Percentiles rank a stretch among this genome's conserved stretches.
Evolutionary conservation across 1,140 invertebrate species (phyloP).

Genomic region (Panagrolaimus sp.): DNA sequence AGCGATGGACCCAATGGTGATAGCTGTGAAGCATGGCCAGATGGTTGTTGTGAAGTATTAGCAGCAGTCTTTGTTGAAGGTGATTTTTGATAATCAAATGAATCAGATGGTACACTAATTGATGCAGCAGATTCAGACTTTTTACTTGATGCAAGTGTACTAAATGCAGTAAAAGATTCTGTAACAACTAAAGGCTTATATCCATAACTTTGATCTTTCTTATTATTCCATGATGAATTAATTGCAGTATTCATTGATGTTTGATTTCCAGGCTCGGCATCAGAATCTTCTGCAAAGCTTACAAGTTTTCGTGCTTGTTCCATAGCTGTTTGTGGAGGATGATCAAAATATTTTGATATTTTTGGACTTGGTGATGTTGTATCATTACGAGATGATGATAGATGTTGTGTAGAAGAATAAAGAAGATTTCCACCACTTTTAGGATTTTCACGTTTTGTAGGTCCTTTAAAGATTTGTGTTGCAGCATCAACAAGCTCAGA

Average conservation of each 20-base stretch:
- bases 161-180: not conserved
- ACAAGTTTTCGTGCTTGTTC: too few species aligned
- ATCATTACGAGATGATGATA: too few species aligned
- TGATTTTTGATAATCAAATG: not conserved
- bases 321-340: too few species aligned
- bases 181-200: not conserved
- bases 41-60: not conserved
- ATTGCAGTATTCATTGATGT: too few species aligned
- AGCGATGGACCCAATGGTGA: not conserved
- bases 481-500: constrained; percentile 1
- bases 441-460: not conserved
- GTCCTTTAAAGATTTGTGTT: not conserved
- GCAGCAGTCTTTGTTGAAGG: not conserved
- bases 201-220: too few species aligned
- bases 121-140: not conserved
- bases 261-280: too few species aligned
- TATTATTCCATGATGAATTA: too few species aligned
- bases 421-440: not conserved
- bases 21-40: not conserved
- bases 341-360: too few species aligned
- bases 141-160: not conserved
- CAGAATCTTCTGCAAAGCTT: too few species aligned
- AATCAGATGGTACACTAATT: not conserved
- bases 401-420: too few species aligned
- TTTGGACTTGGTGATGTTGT: too few species aligned